phyloP scores from a whole-genome alignment of 2,888 invertebrate genomes.

The Disparrhopalites patrizii region DNA sequence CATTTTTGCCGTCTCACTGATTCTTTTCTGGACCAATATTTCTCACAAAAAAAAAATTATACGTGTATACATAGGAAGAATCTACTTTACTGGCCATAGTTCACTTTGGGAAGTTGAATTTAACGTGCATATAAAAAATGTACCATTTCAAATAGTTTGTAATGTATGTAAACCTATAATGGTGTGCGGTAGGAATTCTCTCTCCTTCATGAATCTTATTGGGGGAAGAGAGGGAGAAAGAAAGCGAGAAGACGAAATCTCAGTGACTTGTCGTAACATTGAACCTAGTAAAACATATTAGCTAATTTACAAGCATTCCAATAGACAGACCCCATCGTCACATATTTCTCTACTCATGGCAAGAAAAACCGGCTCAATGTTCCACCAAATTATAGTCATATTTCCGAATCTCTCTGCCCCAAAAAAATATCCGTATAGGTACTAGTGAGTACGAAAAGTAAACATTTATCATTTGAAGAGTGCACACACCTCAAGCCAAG shows the following conservation, averaged over 20 bases:
- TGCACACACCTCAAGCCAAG: no score
- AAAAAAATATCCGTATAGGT: no score
- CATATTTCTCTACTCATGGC: no score
- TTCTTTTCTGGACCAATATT: slow-evolving; percentile 26
- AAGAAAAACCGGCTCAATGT: no score
- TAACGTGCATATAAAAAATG: neutral
- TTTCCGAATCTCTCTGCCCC: no score
- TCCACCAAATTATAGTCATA: no score
- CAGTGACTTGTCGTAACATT: slow-evolving; percentile 6
- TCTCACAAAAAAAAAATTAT: slow-evolving; percentile 6
- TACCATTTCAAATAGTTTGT: neutral
- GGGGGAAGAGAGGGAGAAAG: neutral
- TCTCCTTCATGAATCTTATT: neutral
- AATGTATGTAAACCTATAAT: slow-evolving; percentile 11
- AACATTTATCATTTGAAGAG: no score
- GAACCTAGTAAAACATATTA: slow-evolving; percentile 2
- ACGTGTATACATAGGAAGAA: no score
- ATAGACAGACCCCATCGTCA: neutral
- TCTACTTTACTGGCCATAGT: slow-evolving; percentile 2
- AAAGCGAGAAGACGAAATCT: neutral
- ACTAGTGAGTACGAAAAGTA: no score
- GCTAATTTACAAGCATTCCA: slow-evolving; percentile 2
- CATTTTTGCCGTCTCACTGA: slow-evolving; percentile 31
- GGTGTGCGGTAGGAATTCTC: slow-evolving; percentile 1
- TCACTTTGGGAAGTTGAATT: slow-evolving; percentile 5